Conservation (phyloP, 1,140 invertebrate genomes). For the Patella vulgata region DNA sequence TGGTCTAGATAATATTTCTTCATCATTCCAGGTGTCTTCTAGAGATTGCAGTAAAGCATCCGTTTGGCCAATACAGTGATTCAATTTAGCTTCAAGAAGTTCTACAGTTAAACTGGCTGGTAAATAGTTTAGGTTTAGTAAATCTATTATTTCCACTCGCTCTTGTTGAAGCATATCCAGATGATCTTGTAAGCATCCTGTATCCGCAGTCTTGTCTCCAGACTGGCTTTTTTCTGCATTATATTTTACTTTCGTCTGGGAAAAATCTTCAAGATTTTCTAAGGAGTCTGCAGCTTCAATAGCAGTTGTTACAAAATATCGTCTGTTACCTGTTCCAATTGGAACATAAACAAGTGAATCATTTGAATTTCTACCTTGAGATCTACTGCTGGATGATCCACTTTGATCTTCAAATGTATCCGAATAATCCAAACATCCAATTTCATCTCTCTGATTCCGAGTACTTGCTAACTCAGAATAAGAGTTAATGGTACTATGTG, state of each 20-base stretch:
- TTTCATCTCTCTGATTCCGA: too few species aligned
- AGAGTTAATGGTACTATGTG: too few species aligned
- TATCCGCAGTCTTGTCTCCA: conserved; percentile 4
- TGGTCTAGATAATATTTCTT: conserved; percentile 13
- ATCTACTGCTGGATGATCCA: too few species aligned
- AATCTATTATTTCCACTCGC: conserved; percentile 55
- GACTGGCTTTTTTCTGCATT: not conserved
- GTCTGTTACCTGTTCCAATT: too few species aligned
- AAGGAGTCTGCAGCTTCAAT: conserved; percentile 39
- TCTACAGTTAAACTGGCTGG: conserved; percentile 60
- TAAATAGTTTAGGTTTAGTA: conserved; percentile 54
- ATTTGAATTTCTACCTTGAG: too few species aligned
- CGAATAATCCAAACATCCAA: too few species aligned
- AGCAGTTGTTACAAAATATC: not conserved
- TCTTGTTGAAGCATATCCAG: conserved; percentile 56
- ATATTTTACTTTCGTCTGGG: conserved; percentile 40
- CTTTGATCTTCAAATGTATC: too few species aligned
- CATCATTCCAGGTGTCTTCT: conserved; percentile 48
- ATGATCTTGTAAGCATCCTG: conserved; percentile 36
- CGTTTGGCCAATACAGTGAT: conserved; percentile 63
- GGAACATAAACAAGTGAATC: too few species aligned
- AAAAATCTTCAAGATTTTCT: conserved; percentile 45
- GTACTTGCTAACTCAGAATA: too few species aligned
- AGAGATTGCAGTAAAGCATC: conserved; percentile 54
- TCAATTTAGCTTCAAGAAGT: conserved; percentile 58